phyloP scores from a whole-genome alignment of 2,888 invertebrate species.

The Teleiodes luculella region DNA sequence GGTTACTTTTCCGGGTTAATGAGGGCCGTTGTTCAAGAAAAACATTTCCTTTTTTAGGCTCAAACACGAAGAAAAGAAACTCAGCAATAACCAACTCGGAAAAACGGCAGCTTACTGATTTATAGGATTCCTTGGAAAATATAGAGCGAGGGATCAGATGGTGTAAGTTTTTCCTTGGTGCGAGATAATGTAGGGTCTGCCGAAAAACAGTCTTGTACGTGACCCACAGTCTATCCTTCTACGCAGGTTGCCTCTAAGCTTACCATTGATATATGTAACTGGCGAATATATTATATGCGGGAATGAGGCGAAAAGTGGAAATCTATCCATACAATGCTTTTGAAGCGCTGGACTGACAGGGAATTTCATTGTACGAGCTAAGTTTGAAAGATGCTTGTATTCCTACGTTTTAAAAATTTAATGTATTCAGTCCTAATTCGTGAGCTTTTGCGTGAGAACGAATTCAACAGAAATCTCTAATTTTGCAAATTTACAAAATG shows the following conservation, averaged over 20 bases:
- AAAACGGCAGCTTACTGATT: background rate
- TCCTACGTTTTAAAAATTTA: no score
- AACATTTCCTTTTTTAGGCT: background rate
- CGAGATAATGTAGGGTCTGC: slow-evolving; percentile 52
- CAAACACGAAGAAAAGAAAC: no score
- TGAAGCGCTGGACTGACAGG: background rate
- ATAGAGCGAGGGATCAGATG: slow-evolving; percentile 32
- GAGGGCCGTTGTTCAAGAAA: background rate
- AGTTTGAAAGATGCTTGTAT: no score
- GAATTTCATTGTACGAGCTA: background rate
- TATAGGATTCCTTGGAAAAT: background rate
- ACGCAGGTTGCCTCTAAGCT: slow-evolving; percentile 32
- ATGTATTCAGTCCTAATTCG: no score
- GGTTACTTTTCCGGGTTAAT: no score
- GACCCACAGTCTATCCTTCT: slow-evolving; percentile 58
- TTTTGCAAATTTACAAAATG: no score
- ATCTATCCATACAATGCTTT: background rate
- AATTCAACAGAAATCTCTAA: no score
- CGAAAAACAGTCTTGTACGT: slow-evolving; percentile 67
- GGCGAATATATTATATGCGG: slow-evolving; percentile 30
- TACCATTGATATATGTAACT: slow-evolving; percentile 59
- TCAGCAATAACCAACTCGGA: background rate
- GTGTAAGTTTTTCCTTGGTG: slow-evolving; percentile 42
- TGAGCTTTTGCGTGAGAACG: no score
- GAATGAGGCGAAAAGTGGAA: background rate